Percentiles rank a stretch among this genome's conserved stretches.
Evolutionary conservation across 2,797 vertebrate genomes (phyloP).

Genomic region (Holocentrus rufus): DNA sequence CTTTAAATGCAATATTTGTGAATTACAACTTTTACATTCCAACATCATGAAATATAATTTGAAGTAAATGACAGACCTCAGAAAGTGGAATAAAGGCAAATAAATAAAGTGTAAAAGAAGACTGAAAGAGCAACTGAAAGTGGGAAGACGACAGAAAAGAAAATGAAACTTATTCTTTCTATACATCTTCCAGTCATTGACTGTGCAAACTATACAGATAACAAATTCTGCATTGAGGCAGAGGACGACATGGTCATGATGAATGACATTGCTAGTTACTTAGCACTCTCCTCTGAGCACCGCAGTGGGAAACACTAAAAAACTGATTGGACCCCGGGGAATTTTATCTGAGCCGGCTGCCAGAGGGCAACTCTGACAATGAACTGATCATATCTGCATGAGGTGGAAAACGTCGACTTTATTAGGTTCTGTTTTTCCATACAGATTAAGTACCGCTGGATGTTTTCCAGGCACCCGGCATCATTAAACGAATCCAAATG

Average conservation of each 20-base stretch:
- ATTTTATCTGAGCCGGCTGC: neutral
- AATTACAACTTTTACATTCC: neutral
- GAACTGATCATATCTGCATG: slow-evolving; percentile 35
- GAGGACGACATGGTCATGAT: neutral
- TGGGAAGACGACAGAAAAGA: neutral
- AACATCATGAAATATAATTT: neutral
- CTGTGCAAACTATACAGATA: neutral
- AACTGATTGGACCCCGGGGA: neutral
- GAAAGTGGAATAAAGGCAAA: neutral
- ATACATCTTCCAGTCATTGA: neutral
- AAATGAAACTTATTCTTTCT: neutral
- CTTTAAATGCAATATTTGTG: neutral
- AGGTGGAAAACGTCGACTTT: slow-evolving; percentile 25
- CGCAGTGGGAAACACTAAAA: neutral
- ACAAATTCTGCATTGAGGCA: neutral
- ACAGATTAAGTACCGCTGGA: slow-evolving; percentile 28
- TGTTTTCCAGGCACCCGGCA: slow-evolving; percentile 35
- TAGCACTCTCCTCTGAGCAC: neutral
- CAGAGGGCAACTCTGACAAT: slow-evolving; percentile 13
- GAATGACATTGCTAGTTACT: neutral
- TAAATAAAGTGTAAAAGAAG: neutral
- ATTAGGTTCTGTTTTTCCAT: slow-evolving; percentile 44
- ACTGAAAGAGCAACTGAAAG: neutral
- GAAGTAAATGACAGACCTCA: neutral
- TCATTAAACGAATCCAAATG: slow-evolving; percentile 57